These are phyloP conservation scores for Chaetodon trifasciatus DNA, from an alignment of 2,797 vertebrate species.

Conservation along the genomic window DNA sequence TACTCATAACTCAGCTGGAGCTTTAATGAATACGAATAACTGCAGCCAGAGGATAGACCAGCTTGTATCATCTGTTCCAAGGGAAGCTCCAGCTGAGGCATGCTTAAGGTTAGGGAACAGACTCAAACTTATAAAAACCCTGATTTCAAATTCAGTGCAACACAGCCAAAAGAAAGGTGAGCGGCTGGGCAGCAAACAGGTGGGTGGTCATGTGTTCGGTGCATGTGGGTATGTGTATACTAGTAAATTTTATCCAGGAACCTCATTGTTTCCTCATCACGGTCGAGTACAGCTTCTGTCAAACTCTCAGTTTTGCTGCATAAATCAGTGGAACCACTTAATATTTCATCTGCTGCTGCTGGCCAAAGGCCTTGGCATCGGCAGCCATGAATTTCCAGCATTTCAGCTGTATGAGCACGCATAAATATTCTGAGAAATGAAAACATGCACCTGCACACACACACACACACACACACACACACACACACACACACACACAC, in stretches of 20 bases:
- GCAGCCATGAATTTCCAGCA: slow-evolving; percentile 45
- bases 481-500: slow-evolving; percentile 6
- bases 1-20: not conserved
- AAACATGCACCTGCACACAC: slow-evolving; percentile 57
- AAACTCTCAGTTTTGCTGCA: slow-evolving; percentile 58
- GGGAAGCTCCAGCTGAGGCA: not conserved
- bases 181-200: slow-evolving; percentile 3
- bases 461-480: slow-evolving; percentile 9
- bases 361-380: slow-evolving; percentile 47
- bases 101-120: not conserved
- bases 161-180: slow-evolving; percentile 18
- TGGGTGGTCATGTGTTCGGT: slow-evolving; percentile 53
- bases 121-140: not conserved
- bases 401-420: slow-evolving; percentile 70
- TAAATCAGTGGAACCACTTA: slow-evolving; percentile 68
- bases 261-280: slow-evolving; percentile 56
- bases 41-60: not conserved
- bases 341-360: slow-evolving; percentile 62
- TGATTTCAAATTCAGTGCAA: slow-evolving; percentile 12
- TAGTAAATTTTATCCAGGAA: slow-evolving; percentile 49
- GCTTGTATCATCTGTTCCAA: not conserved
- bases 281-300: slow-evolving; percentile 50
- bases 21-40: slow-evolving; percentile 6
- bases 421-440: slow-evolving; percentile 69
- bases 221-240: slow-evolving; percentile 26